Percentiles rank a stretch among this genome's conserved stretches.
These are phyloP conservation scores for Latrodectus geometricus DNA, from an alignment of 1,140 invertebrate genomes.

Conservation along the genomic window DNA sequence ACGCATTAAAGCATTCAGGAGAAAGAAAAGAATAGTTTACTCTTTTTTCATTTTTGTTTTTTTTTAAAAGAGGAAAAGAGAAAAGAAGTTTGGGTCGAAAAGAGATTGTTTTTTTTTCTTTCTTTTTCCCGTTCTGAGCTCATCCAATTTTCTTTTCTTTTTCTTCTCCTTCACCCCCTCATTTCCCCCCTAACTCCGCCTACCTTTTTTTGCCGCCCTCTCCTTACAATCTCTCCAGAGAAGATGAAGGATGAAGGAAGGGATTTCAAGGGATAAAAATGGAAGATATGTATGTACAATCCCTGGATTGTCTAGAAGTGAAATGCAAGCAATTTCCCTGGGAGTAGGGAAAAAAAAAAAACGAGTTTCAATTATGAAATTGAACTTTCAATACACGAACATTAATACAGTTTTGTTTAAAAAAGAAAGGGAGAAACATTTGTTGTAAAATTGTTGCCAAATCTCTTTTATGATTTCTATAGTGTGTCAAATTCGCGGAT, in stretches of 20 bases:
- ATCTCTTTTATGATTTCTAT: too few species aligned
- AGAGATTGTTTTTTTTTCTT: neutral
- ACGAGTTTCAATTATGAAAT: too few species aligned
- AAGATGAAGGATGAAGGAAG: neutral
- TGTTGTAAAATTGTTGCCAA: too few species aligned
- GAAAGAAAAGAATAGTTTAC: neutral
- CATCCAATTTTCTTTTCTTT: neutral
- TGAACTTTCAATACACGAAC: too few species aligned
- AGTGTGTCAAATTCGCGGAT: too few species aligned
- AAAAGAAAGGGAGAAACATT: too few species aligned
- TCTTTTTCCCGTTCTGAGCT: neutral
- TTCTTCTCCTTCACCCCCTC: neutral
- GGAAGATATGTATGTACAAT: neutral
- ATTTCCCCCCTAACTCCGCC: neutral
- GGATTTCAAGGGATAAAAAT: neutral
- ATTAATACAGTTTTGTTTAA: too few species aligned
- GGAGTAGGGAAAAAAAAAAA: neutral
- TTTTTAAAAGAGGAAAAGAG: neutral
- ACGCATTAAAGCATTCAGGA: constrained; percentile 10
- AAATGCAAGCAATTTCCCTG: neutral
- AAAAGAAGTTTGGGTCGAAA: neutral
- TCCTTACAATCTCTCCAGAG: neutral
- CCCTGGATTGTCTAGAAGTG: neutral
- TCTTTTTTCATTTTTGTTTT: neutral
- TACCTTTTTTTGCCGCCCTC: neutral